phyloP scores from a whole-genome alignment of 1,140 invertebrate genomes.

The Neodiprion virginianus region DNA sequence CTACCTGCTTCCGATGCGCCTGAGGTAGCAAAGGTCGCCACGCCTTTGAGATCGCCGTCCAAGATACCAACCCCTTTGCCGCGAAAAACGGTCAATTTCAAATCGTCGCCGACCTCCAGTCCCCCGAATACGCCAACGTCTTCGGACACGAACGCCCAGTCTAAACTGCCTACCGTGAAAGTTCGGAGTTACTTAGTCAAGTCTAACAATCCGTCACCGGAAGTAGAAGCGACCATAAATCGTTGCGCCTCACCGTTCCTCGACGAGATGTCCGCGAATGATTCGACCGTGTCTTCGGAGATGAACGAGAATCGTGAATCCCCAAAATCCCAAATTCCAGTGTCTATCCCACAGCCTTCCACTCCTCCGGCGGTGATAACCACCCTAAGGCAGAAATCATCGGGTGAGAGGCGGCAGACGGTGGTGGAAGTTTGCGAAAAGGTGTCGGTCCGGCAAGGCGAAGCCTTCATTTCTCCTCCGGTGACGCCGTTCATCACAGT shows the following conservation, averaged over 20 bases:
- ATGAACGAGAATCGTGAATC: neutral
- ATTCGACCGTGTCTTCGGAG: no score
- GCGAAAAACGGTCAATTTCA: slow-evolving; percentile 39
- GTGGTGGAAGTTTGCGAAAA: slow-evolving; percentile 57
- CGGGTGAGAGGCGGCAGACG: slow-evolving; percentile 39
- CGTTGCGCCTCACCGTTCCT: neutral
- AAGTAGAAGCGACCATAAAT: no score
- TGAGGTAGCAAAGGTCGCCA: neutral
- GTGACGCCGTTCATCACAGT: slow-evolving; percentile 54
- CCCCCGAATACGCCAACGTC: slow-evolving; percentile 22
- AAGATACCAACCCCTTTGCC: slow-evolving; percentile 36
- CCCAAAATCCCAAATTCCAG: neutral
- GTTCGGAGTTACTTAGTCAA: neutral
- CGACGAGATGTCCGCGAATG: no score
- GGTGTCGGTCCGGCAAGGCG: slow-evolving; percentile 48
- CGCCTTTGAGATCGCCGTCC: neutral
- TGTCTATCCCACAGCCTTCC: slow-evolving; percentile 20
- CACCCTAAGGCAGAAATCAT: slow-evolving; percentile 15
- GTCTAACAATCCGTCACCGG: neutral
- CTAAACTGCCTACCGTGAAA: slow-evolving; percentile 3
- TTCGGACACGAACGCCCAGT: neutral
- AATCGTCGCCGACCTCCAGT: slow-evolving; percentile 27
- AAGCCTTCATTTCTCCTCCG: slow-evolving; percentile 36
- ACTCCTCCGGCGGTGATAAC: slow-evolving; percentile 24
- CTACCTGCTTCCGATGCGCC: neutral